Evolutionary conservation across 2,888 invertebrate species (phyloP), one percentile per base, ranked within the genome.

Genomic region (Julus scanicus): DNA sequence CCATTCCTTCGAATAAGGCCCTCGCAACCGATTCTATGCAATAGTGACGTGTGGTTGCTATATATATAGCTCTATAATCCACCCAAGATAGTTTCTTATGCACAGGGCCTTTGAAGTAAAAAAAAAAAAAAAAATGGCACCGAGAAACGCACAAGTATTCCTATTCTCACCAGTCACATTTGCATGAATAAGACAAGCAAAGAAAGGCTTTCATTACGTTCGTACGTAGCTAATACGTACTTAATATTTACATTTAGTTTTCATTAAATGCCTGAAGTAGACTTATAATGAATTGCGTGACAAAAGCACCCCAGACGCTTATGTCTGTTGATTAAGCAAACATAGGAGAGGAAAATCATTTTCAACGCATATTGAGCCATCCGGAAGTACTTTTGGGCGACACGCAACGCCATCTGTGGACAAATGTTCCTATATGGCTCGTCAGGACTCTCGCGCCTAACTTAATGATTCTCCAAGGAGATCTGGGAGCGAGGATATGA

Each of bases 281-380:
- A 29, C 71, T 11, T n/a, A 9, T 71, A 71, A 71, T 71, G 20
- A 71, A 29, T 29, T 71, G 71, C 71, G 71, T 71, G 71, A 20
- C 29, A 71, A 71, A 71, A 29, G 63, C 71, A 29, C 71, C 71
- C 71, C 71, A 71, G 71, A 29, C 71, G 71, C 71, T 71, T 71
- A 71, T 29, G 9, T 71, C 71, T 71, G 71, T 29, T 11, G 71
- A 8, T 11, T 29, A 29, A 29, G 71, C 9, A 29, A 71, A 71
- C 11, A 71, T 48, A 48, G n/a, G n/a, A n/a, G n/a, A n/a, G n/a
- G n/a, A n/a, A n/a, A n/a, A n/a, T n/a, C n/a, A n/a, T n/a, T n/a
- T n/a, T n/a, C n/a, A n/a, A n/a, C n/a, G n/a, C n/a, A n/a, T n/a
- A 48, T 71, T 71, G 71, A n/a, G 71, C 8, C 29, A n/a, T n/a